Base-by-base conservation (phyloP, 1,140 invertebrate genomes). In the Eufriesea mexicana region DNA sequence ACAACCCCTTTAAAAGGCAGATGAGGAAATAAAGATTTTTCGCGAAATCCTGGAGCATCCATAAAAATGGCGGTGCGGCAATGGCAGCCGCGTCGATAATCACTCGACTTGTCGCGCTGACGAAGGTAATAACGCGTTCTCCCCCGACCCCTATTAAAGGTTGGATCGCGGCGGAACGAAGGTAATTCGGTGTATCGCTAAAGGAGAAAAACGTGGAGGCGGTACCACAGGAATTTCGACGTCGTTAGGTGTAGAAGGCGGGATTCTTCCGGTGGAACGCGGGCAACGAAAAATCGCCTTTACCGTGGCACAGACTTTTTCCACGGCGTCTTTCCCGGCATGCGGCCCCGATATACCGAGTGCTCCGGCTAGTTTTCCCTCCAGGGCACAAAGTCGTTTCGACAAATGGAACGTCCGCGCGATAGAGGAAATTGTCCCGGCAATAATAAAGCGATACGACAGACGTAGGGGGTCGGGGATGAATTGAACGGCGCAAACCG, bases 401-500 rank as follows among this genome's bases (percentile, higher is more conserved):
- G 84, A 86, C 84, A 89, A 92, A 91, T 91, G 86, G 84, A 87
- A 89, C 78, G 85, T 85, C 75, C 83, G 59, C 20, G 83, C 78
- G 89, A 91, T 91, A 87, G 79, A 87, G 86, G 84, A 90, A 91
- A 91, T 91, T 89, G 89, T 80, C 78, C 79, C 68, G 77, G 80
- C 90, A 90, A 91, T 90, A 86, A 87, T 83, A 90, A 86, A 89
- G 80, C 80, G 87, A 89, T 89, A 88, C 86, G 71, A 71, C 55
- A n/a, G 20, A 61, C 61, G 18, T 18, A 8, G 20, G 23, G n/a
- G 54, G 54, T 23, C 18, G n/a, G 61, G 75, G 61, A 79, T 74
- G 77, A 88, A 83, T 81, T 71, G 87, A 85, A 70, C 73, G 51
- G 23, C 1, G 20, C 5, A 54, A n/a, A 59, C 18, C 18, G 2